Evolutionary conservation across 2,113 vertebrate species (phyloP).

Genomic region (Erpornis zantholeuca): DNA sequence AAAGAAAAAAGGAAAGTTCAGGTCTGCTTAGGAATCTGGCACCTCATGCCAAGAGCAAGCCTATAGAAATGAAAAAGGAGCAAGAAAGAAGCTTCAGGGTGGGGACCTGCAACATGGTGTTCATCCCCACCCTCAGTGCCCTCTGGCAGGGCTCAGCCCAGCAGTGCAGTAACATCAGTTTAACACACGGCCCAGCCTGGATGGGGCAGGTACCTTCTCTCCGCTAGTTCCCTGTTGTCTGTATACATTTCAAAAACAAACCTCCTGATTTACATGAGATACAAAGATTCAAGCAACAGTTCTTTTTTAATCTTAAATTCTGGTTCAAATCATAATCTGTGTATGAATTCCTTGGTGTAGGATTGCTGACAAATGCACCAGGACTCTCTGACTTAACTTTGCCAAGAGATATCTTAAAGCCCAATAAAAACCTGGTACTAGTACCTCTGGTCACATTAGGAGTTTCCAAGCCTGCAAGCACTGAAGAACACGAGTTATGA

Average conservation of each 20-base stretch:
- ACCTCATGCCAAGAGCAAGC: not conserved
- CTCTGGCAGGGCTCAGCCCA: not conserved
- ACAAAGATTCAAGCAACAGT: not conserved
- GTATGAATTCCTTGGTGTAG: not conserved
- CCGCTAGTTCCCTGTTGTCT: not conserved
- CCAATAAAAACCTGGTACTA: not conserved
- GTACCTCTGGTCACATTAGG: not conserved
- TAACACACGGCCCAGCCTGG: not conserved
- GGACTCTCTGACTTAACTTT: not conserved
- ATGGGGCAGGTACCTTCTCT: not conserved
- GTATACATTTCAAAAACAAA: not conserved
- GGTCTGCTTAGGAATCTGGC: not conserved
- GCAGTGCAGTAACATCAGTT: not conserved
- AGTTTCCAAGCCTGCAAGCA: not conserved
- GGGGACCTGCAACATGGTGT: not conserved
- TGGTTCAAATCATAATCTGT: not conserved
- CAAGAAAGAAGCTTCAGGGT: not conserved
- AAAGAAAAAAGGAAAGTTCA: not conserved
- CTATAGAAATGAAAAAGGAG: not conserved
- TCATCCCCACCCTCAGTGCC: not conserved
- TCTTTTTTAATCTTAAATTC: not conserved
- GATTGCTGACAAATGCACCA: not conserved
- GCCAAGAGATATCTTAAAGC: not conserved
- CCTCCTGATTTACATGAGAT: not conserved
- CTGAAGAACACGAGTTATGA: not conserved